Base-by-base conservation (phyloP, 2,888 invertebrate species). In the Drosophila neonasuta region DNA sequence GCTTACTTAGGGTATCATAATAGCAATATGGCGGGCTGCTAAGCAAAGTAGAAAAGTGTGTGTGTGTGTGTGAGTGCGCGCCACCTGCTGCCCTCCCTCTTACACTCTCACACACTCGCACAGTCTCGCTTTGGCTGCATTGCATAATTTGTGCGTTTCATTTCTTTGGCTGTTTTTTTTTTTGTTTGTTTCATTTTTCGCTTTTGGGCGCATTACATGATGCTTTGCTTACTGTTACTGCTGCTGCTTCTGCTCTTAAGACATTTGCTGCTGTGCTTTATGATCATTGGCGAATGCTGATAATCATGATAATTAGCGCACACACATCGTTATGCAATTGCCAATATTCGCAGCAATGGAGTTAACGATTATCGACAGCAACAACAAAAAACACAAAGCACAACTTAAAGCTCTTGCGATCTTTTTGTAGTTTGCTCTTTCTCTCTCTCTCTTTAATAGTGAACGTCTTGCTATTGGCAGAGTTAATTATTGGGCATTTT, bases 91-190 rank as follows among this genome's bases (percentile, higher is more conserved):
- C 24, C 39, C 13, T 54, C 52, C 32, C 57, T 29, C 30, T 29
- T 39, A 15, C 17, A 17, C 17, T 34, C 52, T 11, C 49, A 8
- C 45, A 17, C 29, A 30, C 50, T 29, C 34, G 8, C 7, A 15
- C 30, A n/a, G 30, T 48, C 56, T 39, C 5, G 49, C 48, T 65
- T 15, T 13, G 41, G 29, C 24, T 49, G 36, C 49, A 55, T 80
- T 81, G 82, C 80, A 84, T 81, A 81, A 81, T 76, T 68, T 59
- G 57, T 71, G 62, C 71, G 73, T 71, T 71, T 67, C 62, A 58
- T 68, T 70, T 54, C 48, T 44, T 44, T 15, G 11, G 17, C n/a
- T 15, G 56, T 66, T 61, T 56, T 32, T 24, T 15, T 5, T 24
- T 24, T 6, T 24, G 51, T 32, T 32, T 59, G 55, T 46, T 62